Evolutionary conservation across 2,113 vertebrate genomes (phyloP), one percentile per base, ranked within the genome.

Genomic region (Entelurus aequoreus): DNA sequence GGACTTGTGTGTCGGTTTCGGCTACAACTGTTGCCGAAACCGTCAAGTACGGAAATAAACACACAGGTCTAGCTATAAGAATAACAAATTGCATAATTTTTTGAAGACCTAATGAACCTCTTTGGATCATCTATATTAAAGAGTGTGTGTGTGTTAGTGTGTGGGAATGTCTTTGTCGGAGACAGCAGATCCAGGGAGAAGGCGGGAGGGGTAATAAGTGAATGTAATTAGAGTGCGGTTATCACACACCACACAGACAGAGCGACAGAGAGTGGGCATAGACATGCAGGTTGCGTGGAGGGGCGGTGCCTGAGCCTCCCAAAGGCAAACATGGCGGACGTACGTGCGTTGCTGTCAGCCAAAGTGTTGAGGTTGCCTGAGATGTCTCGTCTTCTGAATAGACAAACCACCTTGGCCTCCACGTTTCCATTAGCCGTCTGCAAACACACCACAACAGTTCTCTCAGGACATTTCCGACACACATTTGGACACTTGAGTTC

Each of bases 361-460:
- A 96, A 82, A 58, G 93, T 94, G 87, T 95, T 96, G 75, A 96
- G 93, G 83, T 93, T 95, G 71, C 94, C 91, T 48, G 94, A 96
- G 78, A 96, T 96, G 77, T 96, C 94, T 77, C 94, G 87, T 71
- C 94, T 89, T 70, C 94, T 89, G 85, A 94, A 96, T 49, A 96
- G 91, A 74, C 94, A 96, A 63, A 96, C 94, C 54, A 95, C 94
- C 72, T 95, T 95, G 21, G 94, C 94, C 77, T 95, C 94, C 81
- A 95, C 94, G 0, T 96, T 96, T 12, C 94, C 94, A 77, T 95
- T 95, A 80, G 94, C 94, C 6, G 94, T 96, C 94, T 95, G 77
- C 16, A 28, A 6, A 63, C 15, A 11, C 3, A 71, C 66, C 11
- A 57, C 38, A 12, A 19, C 16, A 16, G 44, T n/a, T 13, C 21